A percentile compares a stretch with the other conserved stretches of the same genome.
phyloP scores from a whole-genome alignment of 2,888 invertebrate genomes.

The Trissolcus japonicus region DNA sequence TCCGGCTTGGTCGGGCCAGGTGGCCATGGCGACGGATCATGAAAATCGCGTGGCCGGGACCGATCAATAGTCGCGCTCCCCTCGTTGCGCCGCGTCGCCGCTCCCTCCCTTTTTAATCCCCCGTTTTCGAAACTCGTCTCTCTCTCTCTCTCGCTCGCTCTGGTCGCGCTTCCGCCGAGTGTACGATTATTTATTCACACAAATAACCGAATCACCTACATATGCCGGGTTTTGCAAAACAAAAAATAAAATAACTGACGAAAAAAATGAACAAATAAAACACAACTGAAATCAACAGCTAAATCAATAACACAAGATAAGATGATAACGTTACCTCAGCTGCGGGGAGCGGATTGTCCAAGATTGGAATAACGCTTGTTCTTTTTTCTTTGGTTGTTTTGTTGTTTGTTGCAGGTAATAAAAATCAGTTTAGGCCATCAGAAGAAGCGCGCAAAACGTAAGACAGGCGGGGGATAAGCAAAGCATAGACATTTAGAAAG shows the following conservation, averaged over 20 bases:
- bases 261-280: neutral
- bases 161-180: constrained; percentile 35
- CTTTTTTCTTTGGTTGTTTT: too few relatives aligned
- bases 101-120: constrained; percentile 59
- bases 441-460: constrained; percentile 13
- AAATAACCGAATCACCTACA: constrained; percentile 10
- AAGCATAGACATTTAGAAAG: constrained; percentile 45
- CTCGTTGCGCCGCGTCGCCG: constrained; percentile 63
- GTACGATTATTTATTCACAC: constrained; percentile 7
- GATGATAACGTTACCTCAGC: constrained; percentile 1
- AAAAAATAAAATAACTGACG: too few relatives aligned
- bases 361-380: too few relatives aligned
- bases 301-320: neutral
- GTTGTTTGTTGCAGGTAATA: constrained; percentile 10
- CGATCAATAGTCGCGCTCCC: constrained; percentile 73
- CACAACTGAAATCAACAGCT: neutral
- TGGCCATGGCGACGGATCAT: constrained; percentile 76
- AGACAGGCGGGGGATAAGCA: neutral
- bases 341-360: too few relatives aligned
- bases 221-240: too few relatives aligned
- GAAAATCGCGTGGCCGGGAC: constrained; percentile 75
- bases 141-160: constrained; percentile 31
- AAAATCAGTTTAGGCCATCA: constrained; percentile 38
- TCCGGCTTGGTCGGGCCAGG: constrained; percentile 72
- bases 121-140: constrained; percentile 10